These are phyloP conservation scores for Lophius americanus DNA, from an alignment of 2,797 vertebrate species.

Conservation along the genomic window DNA sequence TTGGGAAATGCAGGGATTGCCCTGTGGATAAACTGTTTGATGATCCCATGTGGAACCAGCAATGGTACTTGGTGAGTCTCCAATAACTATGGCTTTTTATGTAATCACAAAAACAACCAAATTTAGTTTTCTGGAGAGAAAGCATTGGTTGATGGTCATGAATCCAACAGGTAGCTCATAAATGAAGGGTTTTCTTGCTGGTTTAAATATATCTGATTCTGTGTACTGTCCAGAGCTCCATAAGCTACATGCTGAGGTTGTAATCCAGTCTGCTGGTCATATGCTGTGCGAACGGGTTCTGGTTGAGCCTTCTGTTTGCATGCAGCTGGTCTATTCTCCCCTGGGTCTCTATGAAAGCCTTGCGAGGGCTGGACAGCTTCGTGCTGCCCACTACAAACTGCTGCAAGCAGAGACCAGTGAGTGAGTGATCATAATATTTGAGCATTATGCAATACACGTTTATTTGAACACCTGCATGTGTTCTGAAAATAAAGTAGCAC, in stretches of 20 bases:
- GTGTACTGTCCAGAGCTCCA: slow-evolving; percentile 1
- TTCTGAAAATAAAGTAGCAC: neutral
- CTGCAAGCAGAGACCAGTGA: too few relatives aligned
- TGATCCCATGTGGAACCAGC: slow-evolving; percentile 98
- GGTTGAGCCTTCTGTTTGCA: slow-evolving; percentile 37
- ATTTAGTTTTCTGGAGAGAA: neutral
- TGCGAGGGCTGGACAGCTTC: slow-evolving; percentile 26
- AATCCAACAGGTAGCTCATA: slow-evolving; percentile 12
- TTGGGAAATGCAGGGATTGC: slow-evolving; percentile 80
- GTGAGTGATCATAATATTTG: too few relatives aligned
- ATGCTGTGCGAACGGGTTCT: slow-evolving; percentile 16
- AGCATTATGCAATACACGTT: too few relatives aligned
- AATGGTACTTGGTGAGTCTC: slow-evolving; percentile 97
- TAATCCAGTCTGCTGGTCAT: slow-evolving; percentile 18
- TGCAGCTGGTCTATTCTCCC: slow-evolving; percentile 24
- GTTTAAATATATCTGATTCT: neutral
- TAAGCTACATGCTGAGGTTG: slow-evolving; percentile 12
- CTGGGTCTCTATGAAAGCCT: slow-evolving; percentile 14
- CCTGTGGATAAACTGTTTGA: slow-evolving; percentile 91
- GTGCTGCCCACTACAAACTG: neutral
- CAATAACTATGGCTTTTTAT: neutral
- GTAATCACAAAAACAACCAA: neutral
- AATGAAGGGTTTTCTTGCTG: neutral
- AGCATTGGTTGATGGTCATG: neutral
- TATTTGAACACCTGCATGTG: neutral